Conservation (phyloP, 2,113 vertebrate genomes). For the Tursiops truncatus region DNA sequence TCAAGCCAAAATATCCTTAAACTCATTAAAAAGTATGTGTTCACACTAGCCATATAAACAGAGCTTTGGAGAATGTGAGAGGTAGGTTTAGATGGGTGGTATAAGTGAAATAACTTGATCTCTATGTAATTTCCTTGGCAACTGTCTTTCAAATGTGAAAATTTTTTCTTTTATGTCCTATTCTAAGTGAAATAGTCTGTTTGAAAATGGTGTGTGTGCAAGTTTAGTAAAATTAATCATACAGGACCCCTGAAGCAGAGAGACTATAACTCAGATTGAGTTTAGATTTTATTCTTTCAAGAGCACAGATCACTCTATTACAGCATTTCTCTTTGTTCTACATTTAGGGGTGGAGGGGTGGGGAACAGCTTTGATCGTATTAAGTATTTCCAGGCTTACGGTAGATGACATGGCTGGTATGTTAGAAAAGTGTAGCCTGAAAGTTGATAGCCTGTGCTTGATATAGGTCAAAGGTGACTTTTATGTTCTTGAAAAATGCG, state of each 20-base stretch:
- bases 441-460: conserved; percentile 93
- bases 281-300: conserved; percentile 87
- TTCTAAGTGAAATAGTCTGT: conserved; percentile 76
- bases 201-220: conserved; percentile 76
- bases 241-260: conserved; percentile 69
- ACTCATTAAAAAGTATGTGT: conserved; percentile 35
- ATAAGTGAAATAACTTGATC: conserved; percentile 65
- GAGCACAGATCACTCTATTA: conserved; percentile 83
- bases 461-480: conserved; percentile 87
- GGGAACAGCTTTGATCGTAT: conserved; percentile 93
- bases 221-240: conserved; percentile 81
- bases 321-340: conserved; percentile 91
- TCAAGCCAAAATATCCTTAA: conserved; percentile 38
- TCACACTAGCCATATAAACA: conserved; percentile 29
- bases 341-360: conserved; percentile 67
- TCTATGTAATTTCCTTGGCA: conserved; percentile 81
- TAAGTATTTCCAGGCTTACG: conserved; percentile 95
- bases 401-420: conserved; percentile 81
- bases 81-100: background rate
- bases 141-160: conserved; percentile 79
- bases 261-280: conserved; percentile 81
- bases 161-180: conserved; percentile 78
- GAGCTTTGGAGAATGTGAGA: conserved; percentile 45
- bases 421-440: conserved; percentile 84
- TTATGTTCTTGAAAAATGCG: conserved; percentile 90